Evolutionary conservation across 2,888 invertebrate species (phyloP), one percentile per base, ranked within the genome.

Genomic region (Lumbricus terrestris): DNA sequence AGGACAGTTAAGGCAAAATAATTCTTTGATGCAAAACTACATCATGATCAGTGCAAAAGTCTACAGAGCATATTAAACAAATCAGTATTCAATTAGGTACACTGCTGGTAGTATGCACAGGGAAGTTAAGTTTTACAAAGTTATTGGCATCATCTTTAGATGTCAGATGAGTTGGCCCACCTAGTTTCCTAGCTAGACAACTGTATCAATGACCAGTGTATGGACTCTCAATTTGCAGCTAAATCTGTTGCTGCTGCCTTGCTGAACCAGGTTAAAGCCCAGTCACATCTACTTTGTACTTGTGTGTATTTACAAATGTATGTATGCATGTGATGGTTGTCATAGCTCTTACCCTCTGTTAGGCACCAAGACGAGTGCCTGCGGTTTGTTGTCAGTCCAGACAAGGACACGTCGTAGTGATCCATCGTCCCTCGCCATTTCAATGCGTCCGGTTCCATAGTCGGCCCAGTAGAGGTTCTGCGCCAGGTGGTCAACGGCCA

Each of bases 321-420:
- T n/a, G n/a, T n/a, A n/a, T 69, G 69, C 69, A 69, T n/a, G 69
- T 69, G 69, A 69, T 69, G 69, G n/a, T 69, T n/a, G 4, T n/a
- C n/a, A 13, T 69, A 54, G 23, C 54, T 54, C 93, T 90, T 93
- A 95, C 93, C 96, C 96, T 92, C 93, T 93, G 23, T 94, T 96
- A 4, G 98, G 98, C 95, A 97, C 97, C 0, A 98, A 95, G 29
- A 93, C 97, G 23, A 98, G 94, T 0, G 97, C 97, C 93, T 97
- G 96, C 0, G 98, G 98, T 88, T 96, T 96, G 15, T 98, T 95
- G 91, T 96, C 96, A 91, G 97, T 96, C 91, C 95, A 96, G 0
- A 97, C 95, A 38, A 98, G 94, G 1, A 96, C 96, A 95, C 97
- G 97, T 88, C 97, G 96, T 85, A 96, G 96, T 0, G 96, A 96